Conservation (phyloP, 2,888 invertebrate species). For the Agrochola macilenta region DNA sequence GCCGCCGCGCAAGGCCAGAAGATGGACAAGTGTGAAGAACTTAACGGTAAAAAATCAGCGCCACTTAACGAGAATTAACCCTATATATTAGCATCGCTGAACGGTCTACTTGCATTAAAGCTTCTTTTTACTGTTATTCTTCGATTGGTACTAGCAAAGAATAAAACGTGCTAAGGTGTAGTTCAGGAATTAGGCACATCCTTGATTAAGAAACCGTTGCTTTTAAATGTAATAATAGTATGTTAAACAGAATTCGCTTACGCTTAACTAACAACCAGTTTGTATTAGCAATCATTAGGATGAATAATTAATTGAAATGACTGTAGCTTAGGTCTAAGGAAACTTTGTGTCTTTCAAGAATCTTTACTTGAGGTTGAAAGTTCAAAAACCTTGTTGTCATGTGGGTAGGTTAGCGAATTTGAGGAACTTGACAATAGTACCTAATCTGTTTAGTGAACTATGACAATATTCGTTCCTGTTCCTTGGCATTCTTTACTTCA, state of each 20-base stretch:
- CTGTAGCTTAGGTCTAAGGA: constrained; percentile 13
- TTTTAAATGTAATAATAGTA: constrained; percentile 50
- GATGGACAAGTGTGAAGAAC: constrained; percentile 94
- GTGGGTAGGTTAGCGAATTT: constrained; percentile 2
- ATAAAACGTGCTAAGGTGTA: constrained; percentile 10
- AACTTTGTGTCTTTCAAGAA: constrained; percentile 9
- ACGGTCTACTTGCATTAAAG: constrained; percentile 33
- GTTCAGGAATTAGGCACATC: constrained; percentile 17
- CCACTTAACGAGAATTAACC: constrained; percentile 53
- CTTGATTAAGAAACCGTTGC: constrained; percentile 55
- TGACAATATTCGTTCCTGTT: too few relatives aligned
- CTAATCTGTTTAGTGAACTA: background rate
- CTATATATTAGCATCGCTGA: constrained; percentile 52
- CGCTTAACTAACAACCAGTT: constrained; percentile 32
- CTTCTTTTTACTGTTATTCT: constrained; percentile 38
- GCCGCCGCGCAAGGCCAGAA: constrained; percentile 96
- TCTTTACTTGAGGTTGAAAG: constrained; percentile 1
- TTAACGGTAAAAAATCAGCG: constrained; percentile 88
- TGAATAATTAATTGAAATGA: constrained; percentile 26
- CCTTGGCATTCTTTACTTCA: background rate
- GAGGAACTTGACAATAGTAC: background rate
- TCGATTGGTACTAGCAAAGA: background rate
- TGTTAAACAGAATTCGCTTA: constrained; percentile 29
- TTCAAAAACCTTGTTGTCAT: constrained; percentile 21
- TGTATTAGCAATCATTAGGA: constrained; percentile 24